A percentile compares a stretch with the other conserved stretches of the same genome.
These are phyloP conservation scores for Dynastes maya DNA, from an alignment of 2,888 invertebrate genomes.

Conservation along the genomic window DNA sequence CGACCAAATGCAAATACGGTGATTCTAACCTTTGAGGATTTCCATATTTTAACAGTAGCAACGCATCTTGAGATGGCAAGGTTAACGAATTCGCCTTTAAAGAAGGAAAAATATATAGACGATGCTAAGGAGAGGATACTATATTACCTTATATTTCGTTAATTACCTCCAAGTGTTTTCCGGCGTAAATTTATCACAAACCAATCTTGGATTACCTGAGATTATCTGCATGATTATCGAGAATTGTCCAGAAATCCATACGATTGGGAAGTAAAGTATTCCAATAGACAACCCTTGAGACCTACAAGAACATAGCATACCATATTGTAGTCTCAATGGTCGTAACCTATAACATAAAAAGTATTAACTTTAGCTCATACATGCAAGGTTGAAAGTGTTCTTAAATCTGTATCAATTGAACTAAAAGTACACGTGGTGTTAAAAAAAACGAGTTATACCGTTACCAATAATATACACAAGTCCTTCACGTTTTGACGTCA, in stretches of 20 bases:
- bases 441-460: no score
- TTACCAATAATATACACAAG: no score
- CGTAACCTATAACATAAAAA: no score
- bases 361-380: no score
- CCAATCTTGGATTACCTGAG: slow-evolving; percentile 6
- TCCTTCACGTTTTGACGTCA: no score
- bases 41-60: slow-evolving; percentile 25
- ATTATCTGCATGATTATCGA: neutral
- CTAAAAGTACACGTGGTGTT: no score
- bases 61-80: slow-evolving; percentile 37
- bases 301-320: slow-evolving; percentile 5
- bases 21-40: slow-evolving; percentile 25
- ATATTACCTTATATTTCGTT: slow-evolving; percentile 38
- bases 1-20: neutral
- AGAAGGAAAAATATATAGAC: neutral
- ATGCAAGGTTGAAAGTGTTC: no score
- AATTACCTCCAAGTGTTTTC: slow-evolving; percentile 46
- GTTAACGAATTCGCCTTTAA: neutral
- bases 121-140: neutral
- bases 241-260: slow-evolving; percentile 22
- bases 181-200: slow-evolving; percentile 16
- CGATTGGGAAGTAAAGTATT: neutral
- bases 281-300: neutral
- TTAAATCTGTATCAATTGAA: no score
- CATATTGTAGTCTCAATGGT: no score